phyloP scores from a whole-genome alignment of 2,888 invertebrate species.

The Cephus rjabovi region DNA sequence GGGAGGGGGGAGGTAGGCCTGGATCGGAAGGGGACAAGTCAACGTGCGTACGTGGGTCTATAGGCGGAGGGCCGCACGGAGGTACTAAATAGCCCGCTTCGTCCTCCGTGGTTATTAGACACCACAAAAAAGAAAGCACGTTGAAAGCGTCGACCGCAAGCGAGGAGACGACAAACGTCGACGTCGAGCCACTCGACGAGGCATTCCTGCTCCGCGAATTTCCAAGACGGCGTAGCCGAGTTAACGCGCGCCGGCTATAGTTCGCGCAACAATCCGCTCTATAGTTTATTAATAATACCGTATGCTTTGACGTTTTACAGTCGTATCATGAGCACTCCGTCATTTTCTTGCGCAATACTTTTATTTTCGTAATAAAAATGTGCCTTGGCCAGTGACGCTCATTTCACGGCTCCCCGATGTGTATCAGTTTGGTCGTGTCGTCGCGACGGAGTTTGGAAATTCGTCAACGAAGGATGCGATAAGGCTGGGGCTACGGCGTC shows the following conservation, averaged over 20 bases:
- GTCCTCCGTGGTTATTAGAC: slow-evolving; percentile 27
- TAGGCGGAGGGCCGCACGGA: neutral
- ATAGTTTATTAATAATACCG: slow-evolving; percentile 61
- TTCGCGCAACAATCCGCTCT: slow-evolving; percentile 53
- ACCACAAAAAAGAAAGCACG: slow-evolving; percentile 27
- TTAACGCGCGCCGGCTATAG: slow-evolving; percentile 30
- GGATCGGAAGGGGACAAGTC: too few species aligned
- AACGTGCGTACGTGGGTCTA: neutral
- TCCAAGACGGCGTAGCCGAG: neutral
- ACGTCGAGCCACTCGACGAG: neutral
- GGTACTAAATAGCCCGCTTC: neutral
- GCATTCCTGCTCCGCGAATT: neutral
- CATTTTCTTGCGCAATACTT: slow-evolving; percentile 60
- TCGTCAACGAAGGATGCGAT: neutral
- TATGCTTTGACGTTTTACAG: slow-evolving; percentile 55
- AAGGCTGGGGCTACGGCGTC: neutral
- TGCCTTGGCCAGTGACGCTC: slow-evolving; percentile 37
- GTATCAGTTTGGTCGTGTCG: neutral
- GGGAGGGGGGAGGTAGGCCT: too few species aligned
- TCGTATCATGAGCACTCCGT: slow-evolving; percentile 52
- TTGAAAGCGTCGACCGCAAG: neutral
- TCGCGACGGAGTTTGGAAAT: neutral
- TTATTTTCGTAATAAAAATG: slow-evolving; percentile 55
- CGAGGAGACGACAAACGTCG: neutral
- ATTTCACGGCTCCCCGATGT: neutral